A percentile compares a stretch with the other conserved stretches of the same genome.
phyloP scores from a whole-genome alignment of 2,113 vertebrate genomes.

The Tragelaphus scriptus region DNA sequence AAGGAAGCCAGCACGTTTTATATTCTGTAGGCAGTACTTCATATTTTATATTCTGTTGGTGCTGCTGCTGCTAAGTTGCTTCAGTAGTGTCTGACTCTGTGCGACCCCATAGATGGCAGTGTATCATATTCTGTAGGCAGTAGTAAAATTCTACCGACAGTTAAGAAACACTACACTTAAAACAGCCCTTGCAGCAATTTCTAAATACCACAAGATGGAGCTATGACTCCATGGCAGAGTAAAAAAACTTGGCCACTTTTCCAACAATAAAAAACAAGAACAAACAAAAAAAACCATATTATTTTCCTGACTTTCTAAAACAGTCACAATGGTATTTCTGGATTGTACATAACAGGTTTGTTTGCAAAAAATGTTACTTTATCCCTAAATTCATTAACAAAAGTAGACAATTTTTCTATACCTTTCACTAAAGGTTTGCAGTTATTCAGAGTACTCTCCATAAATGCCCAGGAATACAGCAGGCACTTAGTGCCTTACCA shows the following conservation, averaged over 20 bases:
- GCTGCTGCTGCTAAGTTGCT: no score
- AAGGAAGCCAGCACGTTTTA: background rate
- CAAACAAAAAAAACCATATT: background rate
- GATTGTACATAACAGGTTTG: background rate
- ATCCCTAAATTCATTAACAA: background rate
- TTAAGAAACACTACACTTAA: background rate
- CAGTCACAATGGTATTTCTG: background rate
- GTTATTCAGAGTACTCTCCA: background rate
- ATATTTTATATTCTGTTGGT: background rate
- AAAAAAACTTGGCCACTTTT: background rate
- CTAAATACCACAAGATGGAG: slow-evolving; percentile 46
- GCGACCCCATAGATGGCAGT: no score
- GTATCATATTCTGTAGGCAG: background rate
- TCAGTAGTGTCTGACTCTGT: no score
- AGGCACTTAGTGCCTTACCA: background rate
- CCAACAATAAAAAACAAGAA: background rate
- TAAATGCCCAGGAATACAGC: background rate
- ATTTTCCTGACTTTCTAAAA: background rate
- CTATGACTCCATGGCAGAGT: background rate
- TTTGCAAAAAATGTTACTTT: background rate
- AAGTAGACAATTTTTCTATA: background rate
- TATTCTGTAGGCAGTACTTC: background rate
- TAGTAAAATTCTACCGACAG: background rate
- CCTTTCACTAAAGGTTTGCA: background rate
- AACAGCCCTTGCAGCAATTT: background rate